These are phyloP conservation scores for Amphipyra berbera DNA, from an alignment of 2,888 invertebrate genomes.

Conservation along the genomic window DNA sequence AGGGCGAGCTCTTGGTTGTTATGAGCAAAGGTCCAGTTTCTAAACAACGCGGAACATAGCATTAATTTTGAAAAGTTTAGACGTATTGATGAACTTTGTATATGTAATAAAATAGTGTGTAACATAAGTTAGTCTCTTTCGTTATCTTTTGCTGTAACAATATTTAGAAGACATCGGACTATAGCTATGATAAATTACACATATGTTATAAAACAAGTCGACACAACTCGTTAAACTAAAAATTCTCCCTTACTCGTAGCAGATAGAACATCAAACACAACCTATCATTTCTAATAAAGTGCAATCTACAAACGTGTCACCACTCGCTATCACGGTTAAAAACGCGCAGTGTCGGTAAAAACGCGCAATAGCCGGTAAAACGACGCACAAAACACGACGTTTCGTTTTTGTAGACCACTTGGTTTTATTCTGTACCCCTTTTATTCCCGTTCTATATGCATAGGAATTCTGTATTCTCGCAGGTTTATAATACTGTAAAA, in stretches of 20 bases:
- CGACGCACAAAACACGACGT: conserved; percentile 37
- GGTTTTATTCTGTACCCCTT: conserved; percentile 43
- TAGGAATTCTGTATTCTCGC: conserved; percentile 30
- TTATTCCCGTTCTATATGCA: conserved; percentile 49
- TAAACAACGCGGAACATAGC: not conserved
- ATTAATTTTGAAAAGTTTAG: not conserved
- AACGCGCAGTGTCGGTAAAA: conserved; percentile 17
- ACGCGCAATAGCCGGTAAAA: conserved; percentile 33
- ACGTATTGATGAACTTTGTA: no score
- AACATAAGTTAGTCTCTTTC: no score
- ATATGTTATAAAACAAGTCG: no score
- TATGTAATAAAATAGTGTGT: no score
- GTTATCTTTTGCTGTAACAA: no score
- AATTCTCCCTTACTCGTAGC: not conserved
- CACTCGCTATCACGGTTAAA: conserved; percentile 9
- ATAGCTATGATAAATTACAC: no score
- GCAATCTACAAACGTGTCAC: conserved; percentile 19
- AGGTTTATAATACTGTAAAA: conserved; percentile 45
- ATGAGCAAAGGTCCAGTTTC: not conserved
- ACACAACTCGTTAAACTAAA: no score
- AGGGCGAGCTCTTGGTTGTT: no score
- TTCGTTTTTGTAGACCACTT: conserved; percentile 37
- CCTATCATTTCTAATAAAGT: conserved; percentile 33
- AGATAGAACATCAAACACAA: not conserved
- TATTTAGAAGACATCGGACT: no score